phyloP scores from a whole-genome alignment of 35 echinoderm and acorn worm genomes.

The Eucidaris tribuloides region DNA sequence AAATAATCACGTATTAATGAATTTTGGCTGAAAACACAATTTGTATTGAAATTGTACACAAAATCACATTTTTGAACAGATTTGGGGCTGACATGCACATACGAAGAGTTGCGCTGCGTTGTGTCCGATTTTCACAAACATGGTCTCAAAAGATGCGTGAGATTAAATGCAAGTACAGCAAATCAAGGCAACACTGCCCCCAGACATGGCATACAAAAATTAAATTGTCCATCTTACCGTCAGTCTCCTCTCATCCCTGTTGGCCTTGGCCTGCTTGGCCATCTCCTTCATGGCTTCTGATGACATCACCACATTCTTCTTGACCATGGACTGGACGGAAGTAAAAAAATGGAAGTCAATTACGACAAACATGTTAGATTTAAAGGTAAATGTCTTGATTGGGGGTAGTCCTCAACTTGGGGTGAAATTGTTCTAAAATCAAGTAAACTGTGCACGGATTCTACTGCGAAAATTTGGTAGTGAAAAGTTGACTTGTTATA shows the following conservation, averaged over 20 bases:
- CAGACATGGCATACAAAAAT: background rate
- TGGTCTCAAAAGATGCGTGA: background rate
- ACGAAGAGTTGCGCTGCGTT: background rate
- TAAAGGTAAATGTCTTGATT: background rate
- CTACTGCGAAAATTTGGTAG: background rate
- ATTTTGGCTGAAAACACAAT: no score
- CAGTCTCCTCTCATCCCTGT: slow-evolving; percentile 80
- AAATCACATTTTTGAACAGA: background rate
- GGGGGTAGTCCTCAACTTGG: background rate
- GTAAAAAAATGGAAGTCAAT: background rate
- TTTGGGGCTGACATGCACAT: background rate
- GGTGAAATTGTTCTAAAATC: background rate
- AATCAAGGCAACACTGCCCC: background rate
- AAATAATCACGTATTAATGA: no score
- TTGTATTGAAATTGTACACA: background rate
- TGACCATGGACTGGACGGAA: slow-evolving; percentile 79
- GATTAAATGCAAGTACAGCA: background rate
- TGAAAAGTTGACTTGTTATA: background rate
- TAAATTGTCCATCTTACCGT: slow-evolving; percentile 5
- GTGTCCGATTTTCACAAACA: background rate
- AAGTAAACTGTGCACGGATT: background rate
- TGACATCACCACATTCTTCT: slow-evolving; percentile 99
- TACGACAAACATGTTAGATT: background rate
- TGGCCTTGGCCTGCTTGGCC: slow-evolving; percentile 97
- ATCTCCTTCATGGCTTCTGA: slow-evolving; percentile 97